Evolutionary conservation across 2,113 vertebrate species (phyloP).

Genomic region (Madoqua kirkii): DNA sequence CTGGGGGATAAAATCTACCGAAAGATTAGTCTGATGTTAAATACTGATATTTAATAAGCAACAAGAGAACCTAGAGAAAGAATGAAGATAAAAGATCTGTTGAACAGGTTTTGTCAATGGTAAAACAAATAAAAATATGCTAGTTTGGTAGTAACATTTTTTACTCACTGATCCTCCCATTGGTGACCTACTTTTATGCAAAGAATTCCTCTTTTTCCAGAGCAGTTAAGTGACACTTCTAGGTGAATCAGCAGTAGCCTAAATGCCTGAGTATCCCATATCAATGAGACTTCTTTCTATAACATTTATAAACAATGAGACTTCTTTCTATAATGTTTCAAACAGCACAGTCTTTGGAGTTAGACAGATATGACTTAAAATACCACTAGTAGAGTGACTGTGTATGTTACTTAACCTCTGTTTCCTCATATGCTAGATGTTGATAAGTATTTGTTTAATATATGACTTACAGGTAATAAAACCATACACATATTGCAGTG

Average conservation of each 20-base stretch:
- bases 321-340: slow-evolving; percentile 10
- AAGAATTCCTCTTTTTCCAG: slow-evolving; percentile 21
- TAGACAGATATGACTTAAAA: neutral
- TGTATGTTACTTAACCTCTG: neutral
- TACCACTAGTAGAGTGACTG: neutral
- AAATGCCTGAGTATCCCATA: neutral
- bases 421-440: neutral
- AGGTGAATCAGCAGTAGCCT: neutral
- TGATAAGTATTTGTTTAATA: neutral
- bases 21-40: slow-evolving; percentile 19
- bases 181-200: neutral
- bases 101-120: neutral
- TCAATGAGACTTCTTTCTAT: neutral
- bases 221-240: neutral
- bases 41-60: slow-evolving; percentile 31
- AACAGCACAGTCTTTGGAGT: slow-evolving; percentile 1
- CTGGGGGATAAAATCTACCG: neutral
- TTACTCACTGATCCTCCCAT: neutral
- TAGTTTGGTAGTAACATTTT: neutral
- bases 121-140: slow-evolving; percentile 30
- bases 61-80: neutral
- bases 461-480: neutral
- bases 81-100: neutral
- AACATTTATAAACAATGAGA: neutral
- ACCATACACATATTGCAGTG: neutral